Percentiles rank a stretch among this genome's conserved stretches.
phyloP scores from a whole-genome alignment of 2,797 vertebrate species.

The Micromesistius poutassou region DNA sequence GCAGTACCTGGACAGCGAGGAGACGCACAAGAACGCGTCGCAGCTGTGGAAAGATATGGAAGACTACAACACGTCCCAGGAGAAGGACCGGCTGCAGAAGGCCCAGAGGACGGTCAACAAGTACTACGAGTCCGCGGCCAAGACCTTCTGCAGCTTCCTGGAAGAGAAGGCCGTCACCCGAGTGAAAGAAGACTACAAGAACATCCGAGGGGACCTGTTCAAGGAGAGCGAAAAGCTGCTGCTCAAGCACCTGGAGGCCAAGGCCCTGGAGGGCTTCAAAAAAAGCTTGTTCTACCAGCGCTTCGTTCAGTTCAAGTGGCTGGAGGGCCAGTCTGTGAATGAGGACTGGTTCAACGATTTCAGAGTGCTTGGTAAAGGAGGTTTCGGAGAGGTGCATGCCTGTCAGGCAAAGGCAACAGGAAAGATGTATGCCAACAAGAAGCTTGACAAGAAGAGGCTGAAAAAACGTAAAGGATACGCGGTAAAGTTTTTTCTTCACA shows the following conservation, averaged over 20 bases:
- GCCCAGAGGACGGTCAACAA: conserved; percentile 72
- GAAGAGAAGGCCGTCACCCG: conserved; percentile 71
- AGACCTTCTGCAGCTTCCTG: conserved; percentile 72
- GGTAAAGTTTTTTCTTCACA: conserved; percentile 44
- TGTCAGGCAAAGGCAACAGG: conserved; percentile 77
- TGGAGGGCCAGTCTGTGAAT: conserved; percentile 70
- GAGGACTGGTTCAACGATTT: conserved; percentile 81
- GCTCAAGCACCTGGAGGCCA: conserved; percentile 66
- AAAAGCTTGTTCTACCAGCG: conserved; percentile 75
- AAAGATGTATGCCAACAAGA: conserved; percentile 82
- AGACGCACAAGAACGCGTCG: conserved; percentile 49
- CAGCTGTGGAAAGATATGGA: conserved; percentile 75
- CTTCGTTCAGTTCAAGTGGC: conserved; percentile 76
- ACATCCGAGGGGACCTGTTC: conserved; percentile 65
- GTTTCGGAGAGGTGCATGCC: conserved; percentile 75
- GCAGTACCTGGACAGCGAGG: conserved; percentile 62
- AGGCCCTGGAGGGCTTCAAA: conserved; percentile 56
- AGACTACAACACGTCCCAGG: conserved; percentile 63
- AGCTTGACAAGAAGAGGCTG: conserved; percentile 77
- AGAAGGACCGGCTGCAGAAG: conserved; percentile 68
- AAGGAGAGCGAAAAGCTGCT: conserved; percentile 73
- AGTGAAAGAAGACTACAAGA: conserved; percentile 73
- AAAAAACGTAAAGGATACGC: conserved; percentile 77
- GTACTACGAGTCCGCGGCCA: conserved; percentile 69
- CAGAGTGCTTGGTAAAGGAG: conserved; percentile 76